Conservation (phyloP, 2,888 invertebrate species). For the Andrena fulva region DNA sequence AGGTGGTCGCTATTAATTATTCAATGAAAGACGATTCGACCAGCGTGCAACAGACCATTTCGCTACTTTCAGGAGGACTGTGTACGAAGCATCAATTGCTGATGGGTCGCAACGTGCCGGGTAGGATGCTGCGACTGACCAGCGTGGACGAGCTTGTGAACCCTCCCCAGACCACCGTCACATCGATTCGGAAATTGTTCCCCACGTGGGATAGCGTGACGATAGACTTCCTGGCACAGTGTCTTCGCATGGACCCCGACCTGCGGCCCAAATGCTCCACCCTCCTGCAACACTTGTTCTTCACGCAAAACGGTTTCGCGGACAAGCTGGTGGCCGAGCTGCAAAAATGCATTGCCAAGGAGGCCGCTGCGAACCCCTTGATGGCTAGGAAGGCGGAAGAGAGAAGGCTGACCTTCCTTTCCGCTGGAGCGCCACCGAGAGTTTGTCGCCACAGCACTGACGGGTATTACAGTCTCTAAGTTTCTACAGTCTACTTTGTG, state of each 20-base stretch:
- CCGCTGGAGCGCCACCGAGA: slow-evolving; percentile 70
- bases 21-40: too few relatives aligned
- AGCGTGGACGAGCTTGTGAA: slow-evolving; percentile 69
- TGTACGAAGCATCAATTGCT: slow-evolving; percentile 74
- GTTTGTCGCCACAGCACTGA: slow-evolving; percentile 74
- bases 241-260: slow-evolving; percentile 88
- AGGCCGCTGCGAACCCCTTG: slow-evolving; percentile 87
- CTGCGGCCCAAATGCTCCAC: slow-evolving; percentile 88
- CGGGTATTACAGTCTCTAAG: slow-evolving; percentile 66
- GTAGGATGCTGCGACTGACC: slow-evolving; percentile 80
- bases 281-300: slow-evolving; percentile 89
- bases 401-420: slow-evolving; percentile 67
- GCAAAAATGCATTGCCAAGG: slow-evolving; percentile 88
- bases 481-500: neutral
- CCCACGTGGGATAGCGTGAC: slow-evolving; percentile 84
- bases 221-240: slow-evolving; percentile 86
- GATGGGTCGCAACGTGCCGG: slow-evolving; percentile 69
- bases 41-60: neutral
- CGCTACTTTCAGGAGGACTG: slow-evolving; percentile 59
- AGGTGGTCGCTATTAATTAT: too few relatives aligned
- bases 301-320: slow-evolving; percentile 88
- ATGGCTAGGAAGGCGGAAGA: slow-evolving; percentile 80
- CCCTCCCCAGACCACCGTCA: slow-evolving; percentile 76
- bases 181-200: slow-evolving; percentile 82
- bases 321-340: slow-evolving; percentile 89